Percentiles rank a stretch among this genome's conserved stretches.
Conservation (phyloP, 2,113 vertebrate genomes). For the Poeciliopsis prolifica region DNA sequence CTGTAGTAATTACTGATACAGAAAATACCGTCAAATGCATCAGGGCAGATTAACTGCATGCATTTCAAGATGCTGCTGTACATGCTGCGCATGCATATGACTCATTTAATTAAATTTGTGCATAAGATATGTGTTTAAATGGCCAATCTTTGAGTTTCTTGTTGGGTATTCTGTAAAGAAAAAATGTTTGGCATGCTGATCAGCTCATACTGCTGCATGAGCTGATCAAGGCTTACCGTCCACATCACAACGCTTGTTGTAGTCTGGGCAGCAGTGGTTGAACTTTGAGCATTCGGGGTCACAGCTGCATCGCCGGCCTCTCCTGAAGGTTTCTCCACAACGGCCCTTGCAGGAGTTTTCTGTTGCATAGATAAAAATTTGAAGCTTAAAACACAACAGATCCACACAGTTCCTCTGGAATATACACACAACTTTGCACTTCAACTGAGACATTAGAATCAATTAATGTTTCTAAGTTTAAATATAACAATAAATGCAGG, state of each 20-base stretch:
- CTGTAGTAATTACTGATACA: constrained; percentile 60
- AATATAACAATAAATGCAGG: too few relatives aligned
- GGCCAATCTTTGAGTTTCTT: not conserved
- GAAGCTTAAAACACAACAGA: not conserved
- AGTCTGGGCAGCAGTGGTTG: constrained; percentile 90
- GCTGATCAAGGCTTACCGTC: constrained; percentile 75
- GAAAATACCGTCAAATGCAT: constrained; percentile 45
- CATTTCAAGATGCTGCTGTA: constrained; percentile 22
- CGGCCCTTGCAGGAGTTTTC: constrained; percentile 89
- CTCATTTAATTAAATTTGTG: not conserved
- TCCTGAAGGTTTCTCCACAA: constrained; percentile 86
- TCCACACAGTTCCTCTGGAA: too few relatives aligned
- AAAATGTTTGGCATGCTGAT: constrained; percentile 10
- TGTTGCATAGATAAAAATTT: constrained; percentile 62
- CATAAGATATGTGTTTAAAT: not conserved
- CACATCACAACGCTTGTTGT: constrained; percentile 71
- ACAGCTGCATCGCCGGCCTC: constrained; percentile 88
- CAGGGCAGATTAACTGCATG: constrained; percentile 52
- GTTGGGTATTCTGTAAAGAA: not conserved
- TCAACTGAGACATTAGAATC: not conserved
- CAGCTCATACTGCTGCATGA: not conserved
- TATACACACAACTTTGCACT: not conserved
- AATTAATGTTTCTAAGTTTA: too few relatives aligned
- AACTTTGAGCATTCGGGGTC: constrained; percentile 82
- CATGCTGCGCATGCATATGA: constrained; percentile 33